Conservation (phyloP, 1,140 invertebrate species). For the Drosophila leontia region DNA sequence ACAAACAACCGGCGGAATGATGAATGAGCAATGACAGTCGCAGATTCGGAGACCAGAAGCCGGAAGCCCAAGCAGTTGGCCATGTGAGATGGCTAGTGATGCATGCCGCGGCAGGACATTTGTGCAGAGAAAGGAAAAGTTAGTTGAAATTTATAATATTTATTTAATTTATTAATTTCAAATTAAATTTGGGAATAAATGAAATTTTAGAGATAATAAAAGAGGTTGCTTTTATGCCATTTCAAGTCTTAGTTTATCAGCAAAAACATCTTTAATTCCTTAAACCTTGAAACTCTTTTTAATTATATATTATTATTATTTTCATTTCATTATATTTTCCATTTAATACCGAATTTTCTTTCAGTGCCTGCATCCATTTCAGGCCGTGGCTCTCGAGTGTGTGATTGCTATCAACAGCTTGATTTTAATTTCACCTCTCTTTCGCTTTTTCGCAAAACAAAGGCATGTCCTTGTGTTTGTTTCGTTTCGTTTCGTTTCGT, state of each 20-base stretch:
- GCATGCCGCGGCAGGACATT: slow-evolving; percentile 55
- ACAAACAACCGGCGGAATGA: slow-evolving; percentile 38
- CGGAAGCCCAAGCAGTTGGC: slow-evolving; percentile 66
- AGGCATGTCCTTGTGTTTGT: slow-evolving; percentile 29
- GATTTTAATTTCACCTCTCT: slow-evolving; percentile 71
- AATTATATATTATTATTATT: neutral
- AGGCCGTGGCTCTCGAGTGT: slow-evolving; percentile 60
- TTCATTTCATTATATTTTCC: too few species aligned
- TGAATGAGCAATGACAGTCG: slow-evolving; percentile 43
- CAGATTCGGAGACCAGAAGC: slow-evolving; percentile 26
- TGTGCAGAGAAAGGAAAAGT: neutral
- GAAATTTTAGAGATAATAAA: too few species aligned
- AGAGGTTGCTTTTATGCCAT: neutral
- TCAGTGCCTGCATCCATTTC: slow-evolving; percentile 43
- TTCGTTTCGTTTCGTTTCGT: slow-evolving; percentile 20
- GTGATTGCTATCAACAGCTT: slow-evolving; percentile 83
- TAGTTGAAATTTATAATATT: neutral
- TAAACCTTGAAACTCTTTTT: neutral
- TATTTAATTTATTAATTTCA: too few species aligned
- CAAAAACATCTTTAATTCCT: neutral
- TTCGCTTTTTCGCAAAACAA: slow-evolving; percentile 31
- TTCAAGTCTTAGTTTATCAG: neutral
- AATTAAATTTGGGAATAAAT: neutral
- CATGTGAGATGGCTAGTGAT: slow-evolving; percentile 62
- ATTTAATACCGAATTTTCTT: neutral